Base-by-base conservation (phyloP, 2,888 invertebrate species). In the Mimas tiliae region DNA sequence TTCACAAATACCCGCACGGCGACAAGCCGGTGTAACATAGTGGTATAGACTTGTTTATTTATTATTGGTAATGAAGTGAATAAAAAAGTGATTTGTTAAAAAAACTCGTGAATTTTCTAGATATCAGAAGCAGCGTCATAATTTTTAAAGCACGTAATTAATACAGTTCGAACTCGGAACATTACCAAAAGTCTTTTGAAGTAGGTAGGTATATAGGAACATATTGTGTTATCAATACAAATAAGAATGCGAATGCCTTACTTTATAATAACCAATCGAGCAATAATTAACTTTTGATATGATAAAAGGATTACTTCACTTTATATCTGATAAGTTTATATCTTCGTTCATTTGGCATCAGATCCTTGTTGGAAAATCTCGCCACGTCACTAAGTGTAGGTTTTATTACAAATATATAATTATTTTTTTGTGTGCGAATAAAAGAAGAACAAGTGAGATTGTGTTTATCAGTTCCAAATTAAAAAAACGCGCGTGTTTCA, bases 211-310 rank as follows among this genome's bases (percentile, higher is more conserved):
- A 33, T 42, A 14, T 62, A 62, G 62, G 38, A 19, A 58, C 9
- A n/a, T 58, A 58, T 58, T 19, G 19, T 19, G 55, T 11, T 70
- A 77, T 76, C 70, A 63, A 51, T 62, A 63, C 45, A 68, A 34
- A 70, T 68, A 77, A 73, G 68, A 72, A 74, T 73, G 65, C 70
- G 34, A 65, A 67, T 68, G 48, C 67, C 69, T 69, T 68, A 66
- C 58, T 62, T n/a, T 81, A 83, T 70, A 75, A 74, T 70, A 69
- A 62, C 70, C 70, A 80, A 84, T 87, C 83, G 72, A 80, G 76
- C 87, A 88, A n/a, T n/a, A n/a, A 88, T 90, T 89, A 90, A 86
- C 70, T 73, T 64, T 70, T 76, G 83, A 88, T 86, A 85, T 80
- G 88, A 91, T 90, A 90, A 83, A 75, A 71, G 78, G 82, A 88